Conservation (phyloP, 37 sponge, comb jelly and placozoan species). For the Axinella damicornis region DNA sequence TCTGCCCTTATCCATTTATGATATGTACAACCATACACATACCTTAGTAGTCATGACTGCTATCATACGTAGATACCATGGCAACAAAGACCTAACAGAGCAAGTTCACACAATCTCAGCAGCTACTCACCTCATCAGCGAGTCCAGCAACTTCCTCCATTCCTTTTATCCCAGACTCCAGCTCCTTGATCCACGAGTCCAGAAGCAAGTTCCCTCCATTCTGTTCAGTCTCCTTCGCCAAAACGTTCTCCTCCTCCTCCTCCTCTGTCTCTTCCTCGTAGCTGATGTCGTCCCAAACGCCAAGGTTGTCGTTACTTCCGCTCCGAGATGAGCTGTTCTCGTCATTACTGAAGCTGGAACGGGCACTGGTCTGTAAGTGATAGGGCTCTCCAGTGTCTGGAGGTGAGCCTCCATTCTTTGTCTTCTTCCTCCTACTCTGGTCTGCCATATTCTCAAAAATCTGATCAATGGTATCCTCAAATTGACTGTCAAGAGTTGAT, state of each 20-base stretch:
- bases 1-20: too few species aligned
- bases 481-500: conserved; percentile 1
- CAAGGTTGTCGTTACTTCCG: conserved; percentile 54
- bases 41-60: too few species aligned
- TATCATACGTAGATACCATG: too few species aligned
- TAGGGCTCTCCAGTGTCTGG: neutral
- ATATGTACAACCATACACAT: too few species aligned
- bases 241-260: conserved; percentile 12
- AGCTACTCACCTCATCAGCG: neutral
- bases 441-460: conserved; percentile 34
- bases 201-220: conserved; percentile 34
- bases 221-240: neutral
- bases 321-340: conserved; percentile 17
- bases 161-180: conserved; percentile 69
- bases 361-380: neutral
- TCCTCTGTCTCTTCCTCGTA: conserved; percentile 30
- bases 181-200: conserved; percentile 77
- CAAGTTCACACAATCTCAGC: too few species aligned
- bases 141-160: conserved; percentile 36
- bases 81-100: too few species aligned
- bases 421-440: neutral
- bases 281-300: conserved; percentile 64
- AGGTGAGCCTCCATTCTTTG: too few species aligned
- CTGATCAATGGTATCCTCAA: conserved; percentile 31
- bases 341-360: conserved; percentile 8